Evolutionary conservation across 2,113 vertebrate genomes (phyloP).

Genomic region (Herpetotheres cachinnans): DNA sequence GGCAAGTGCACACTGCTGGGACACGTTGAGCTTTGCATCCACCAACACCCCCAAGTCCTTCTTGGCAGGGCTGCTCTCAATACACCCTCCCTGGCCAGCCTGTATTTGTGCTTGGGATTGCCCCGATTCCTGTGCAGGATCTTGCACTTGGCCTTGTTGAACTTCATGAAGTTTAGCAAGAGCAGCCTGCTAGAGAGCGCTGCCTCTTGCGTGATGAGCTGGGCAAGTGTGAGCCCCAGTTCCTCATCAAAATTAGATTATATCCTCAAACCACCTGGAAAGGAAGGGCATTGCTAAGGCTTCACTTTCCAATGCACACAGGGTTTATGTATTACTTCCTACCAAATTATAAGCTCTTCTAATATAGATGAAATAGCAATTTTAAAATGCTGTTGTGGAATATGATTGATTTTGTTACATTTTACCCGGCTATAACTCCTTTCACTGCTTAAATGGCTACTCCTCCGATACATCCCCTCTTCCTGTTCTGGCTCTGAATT

Average conservation of each 20-base stretch:
- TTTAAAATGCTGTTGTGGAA: not conserved
- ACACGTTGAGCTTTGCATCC: no score
- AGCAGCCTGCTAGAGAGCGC: not conserved
- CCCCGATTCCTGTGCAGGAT: no score
- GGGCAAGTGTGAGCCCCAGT: not conserved
- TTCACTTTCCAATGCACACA: fast-evolving
- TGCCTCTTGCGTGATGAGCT: not conserved
- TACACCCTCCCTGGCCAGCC: no score
- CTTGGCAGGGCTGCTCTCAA: no score
- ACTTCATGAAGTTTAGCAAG: no score
- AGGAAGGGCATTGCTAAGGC: not conserved
- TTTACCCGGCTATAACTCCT: not conserved
- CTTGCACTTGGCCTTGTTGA: no score
- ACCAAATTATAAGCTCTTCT: not conserved
- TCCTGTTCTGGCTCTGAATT: not conserved
- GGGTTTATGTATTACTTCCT: not conserved
- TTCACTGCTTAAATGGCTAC: not conserved
- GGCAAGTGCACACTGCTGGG: no score
- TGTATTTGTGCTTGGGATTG: no score
- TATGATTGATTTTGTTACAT: not conserved
- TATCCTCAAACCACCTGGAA: no score
- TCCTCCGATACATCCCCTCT: not conserved
- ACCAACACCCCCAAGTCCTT: no score
- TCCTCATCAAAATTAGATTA: fast-evolving
- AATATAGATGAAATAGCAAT: not conserved